phyloP scores from a whole-genome alignment of 2,888 invertebrate genomes.

The Thereva unica region DNA sequence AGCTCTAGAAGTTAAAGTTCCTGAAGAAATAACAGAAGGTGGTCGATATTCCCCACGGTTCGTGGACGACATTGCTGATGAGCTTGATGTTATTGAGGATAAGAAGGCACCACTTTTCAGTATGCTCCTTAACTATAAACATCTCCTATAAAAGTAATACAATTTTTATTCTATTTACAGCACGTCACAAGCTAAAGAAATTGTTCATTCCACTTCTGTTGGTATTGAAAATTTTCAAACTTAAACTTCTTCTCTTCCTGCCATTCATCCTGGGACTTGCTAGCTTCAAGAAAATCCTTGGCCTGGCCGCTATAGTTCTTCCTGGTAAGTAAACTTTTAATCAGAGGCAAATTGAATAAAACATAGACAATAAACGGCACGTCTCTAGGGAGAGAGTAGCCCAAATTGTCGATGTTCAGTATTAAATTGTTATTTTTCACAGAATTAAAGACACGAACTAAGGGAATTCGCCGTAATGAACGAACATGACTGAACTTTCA shows the following conservation, averaged over 20 bases:
- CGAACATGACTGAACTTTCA: neutral
- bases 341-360: neutral
- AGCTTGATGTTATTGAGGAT: constrained; percentile 80
- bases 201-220: constrained; percentile 80
- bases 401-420: too few species aligned
- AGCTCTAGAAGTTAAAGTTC: constrained; percentile 73
- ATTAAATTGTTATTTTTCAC: too few species aligned
- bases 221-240: constrained; percentile 80
- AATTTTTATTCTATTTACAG: constrained; percentile 59
- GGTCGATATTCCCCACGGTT: constrained; percentile 79
- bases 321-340: constrained; percentile 60
- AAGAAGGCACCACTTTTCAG: constrained; percentile 80
- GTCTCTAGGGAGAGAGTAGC: too few species aligned
- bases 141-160: constrained; percentile 8
- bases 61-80: constrained; percentile 80
- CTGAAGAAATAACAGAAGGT: constrained; percentile 74
- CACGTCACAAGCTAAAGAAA: constrained; percentile 79
- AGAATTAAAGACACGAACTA: too few species aligned
- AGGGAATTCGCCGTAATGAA: too few species aligned
- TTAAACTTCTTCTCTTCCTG: constrained; percentile 79
- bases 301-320: constrained; percentile 76
- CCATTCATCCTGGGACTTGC: constrained; percentile 82
- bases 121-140: constrained; percentile 61
- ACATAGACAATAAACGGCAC: too few species aligned
- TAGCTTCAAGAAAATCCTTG: constrained; percentile 82